Conservation (phyloP, 1,140 invertebrate species). For the Hormaphis cornu region DNA sequence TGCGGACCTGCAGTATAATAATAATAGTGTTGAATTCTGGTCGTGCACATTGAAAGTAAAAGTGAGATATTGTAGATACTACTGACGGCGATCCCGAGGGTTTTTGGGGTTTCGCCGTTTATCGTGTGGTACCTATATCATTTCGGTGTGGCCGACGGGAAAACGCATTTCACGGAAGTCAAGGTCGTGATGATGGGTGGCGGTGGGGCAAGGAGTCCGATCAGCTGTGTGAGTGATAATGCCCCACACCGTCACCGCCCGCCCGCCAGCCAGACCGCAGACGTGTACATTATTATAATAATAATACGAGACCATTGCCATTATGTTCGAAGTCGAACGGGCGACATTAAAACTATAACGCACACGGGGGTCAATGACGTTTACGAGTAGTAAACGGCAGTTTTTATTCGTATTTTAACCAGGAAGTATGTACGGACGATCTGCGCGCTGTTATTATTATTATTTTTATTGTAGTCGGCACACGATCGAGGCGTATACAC, state of each 20-base stretch:
- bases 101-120: slow-evolving; percentile 15
- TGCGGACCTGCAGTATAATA: neutral
- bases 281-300: too few species aligned
- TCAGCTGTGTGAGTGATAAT: slow-evolving; percentile 37
- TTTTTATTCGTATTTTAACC: slow-evolving; percentile 24
- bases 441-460: neutral
- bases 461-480: neutral
- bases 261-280: neutral
- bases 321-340: slow-evolving; percentile 21
- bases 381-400: slow-evolving; percentile 19
- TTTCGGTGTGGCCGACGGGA: slow-evolving; percentile 13
- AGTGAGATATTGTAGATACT: too few species aligned
- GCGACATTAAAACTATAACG: slow-evolving; percentile 31
- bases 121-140: neutral
- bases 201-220: slow-evolving; percentile 27
- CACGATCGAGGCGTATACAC: neutral
- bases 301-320: slow-evolving; percentile 30
- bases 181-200: slow-evolving; percentile 29
- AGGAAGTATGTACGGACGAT: too few species aligned
- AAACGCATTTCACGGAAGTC: slow-evolving; percentile 31
- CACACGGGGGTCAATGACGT: slow-evolving; percentile 31
- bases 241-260: slow-evolving; percentile 32
- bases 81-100: slow-evolving; percentile 8
- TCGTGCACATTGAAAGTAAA: neutral
- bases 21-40: neutral